Percentiles rank a stretch among this genome's conserved stretches.
Conservation (phyloP, 2,113 vertebrate genomes). For the Cyanocitta stelleri region DNA sequence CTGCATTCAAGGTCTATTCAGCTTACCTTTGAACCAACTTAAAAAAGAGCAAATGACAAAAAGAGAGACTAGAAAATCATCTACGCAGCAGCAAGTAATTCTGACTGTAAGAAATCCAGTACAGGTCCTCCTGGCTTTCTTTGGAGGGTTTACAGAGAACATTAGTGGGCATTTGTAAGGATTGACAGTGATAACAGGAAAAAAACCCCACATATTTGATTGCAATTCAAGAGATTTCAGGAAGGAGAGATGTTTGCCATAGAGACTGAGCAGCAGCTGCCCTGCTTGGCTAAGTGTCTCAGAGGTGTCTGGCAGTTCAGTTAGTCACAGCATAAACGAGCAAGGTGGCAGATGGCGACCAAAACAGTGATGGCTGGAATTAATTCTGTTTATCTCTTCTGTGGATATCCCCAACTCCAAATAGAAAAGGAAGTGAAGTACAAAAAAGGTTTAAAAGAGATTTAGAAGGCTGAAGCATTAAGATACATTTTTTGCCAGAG, state of each 20-base stretch:
- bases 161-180: neutral
- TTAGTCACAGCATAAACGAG: neutral
- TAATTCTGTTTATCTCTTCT: neutral
- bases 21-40: conserved; percentile 38
- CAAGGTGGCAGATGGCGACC: neutral
- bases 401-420: neutral
- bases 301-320: neutral
- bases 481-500: neutral
- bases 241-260: neutral
- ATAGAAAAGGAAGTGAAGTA: neutral
- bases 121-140: neutral
- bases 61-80: neutral
- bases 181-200: neutral
- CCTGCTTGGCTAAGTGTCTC: neutral
- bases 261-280: neutral
- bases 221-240: neutral
- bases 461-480: neutral
- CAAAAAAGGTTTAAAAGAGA: neutral
- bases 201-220: fast-evolving
- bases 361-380: neutral
- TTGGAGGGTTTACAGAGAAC: neutral
- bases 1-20: neutral
- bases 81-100: neutral
- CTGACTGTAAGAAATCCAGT: neutral
- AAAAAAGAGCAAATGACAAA: neutral